phyloP scores from a whole-genome alignment of 1,140 invertebrate genomes.

The Radopholus similis region DNA sequence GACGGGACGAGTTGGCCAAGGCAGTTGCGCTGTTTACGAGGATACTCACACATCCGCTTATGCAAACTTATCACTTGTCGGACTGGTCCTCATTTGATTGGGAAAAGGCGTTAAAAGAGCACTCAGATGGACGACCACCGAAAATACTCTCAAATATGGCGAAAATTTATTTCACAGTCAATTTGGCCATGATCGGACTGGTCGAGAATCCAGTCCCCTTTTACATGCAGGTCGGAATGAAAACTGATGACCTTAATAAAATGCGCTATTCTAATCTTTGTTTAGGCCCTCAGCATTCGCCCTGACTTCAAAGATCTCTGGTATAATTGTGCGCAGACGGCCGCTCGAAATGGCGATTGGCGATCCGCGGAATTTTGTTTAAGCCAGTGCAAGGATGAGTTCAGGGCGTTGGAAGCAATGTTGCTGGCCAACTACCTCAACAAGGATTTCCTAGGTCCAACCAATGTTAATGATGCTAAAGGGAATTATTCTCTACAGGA shows the following conservation, averaged over 20 bases:
- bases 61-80: neutral
- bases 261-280: neutral
- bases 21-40: neutral
- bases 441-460: constrained; percentile 9
- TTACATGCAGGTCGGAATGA: constrained; percentile 24
- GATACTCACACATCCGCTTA: constrained; percentile 1
- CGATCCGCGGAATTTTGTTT: constrained; percentile 29
- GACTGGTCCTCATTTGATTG: constrained; percentile 8
- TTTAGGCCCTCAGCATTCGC: constrained; percentile 26
- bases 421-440: constrained; percentile 22
- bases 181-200: constrained; percentile 22
- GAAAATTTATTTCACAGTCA: constrained; percentile 27
- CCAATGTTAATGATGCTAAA: neutral
- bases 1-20: neutral
- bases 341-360: constrained; percentile 18
- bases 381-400: constrained; percentile 27
- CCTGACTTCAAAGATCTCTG: constrained; percentile 26
- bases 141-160: constrained; percentile 23
- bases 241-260: neutral
- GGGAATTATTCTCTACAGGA: neutral
- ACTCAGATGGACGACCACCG: too few species aligned
- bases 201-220: constrained; percentile 22
- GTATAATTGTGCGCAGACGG: constrained; percentile 27
- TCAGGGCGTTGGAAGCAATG: constrained; percentile 26
- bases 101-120: neutral